Conservation (phyloP, 2,797 vertebrate genomes). For the Antennarius maculatus region DNA sequence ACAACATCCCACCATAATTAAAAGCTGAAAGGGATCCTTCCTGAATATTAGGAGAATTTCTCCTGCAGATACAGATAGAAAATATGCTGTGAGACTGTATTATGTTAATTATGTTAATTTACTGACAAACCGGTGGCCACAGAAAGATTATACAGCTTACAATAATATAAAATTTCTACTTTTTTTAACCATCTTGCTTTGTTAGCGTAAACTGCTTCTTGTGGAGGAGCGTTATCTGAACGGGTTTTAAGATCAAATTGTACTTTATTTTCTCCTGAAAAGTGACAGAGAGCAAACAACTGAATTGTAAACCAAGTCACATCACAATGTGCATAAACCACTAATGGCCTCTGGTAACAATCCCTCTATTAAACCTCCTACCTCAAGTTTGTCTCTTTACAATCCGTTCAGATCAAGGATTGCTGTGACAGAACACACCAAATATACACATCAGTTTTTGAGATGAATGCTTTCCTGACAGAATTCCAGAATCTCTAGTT, state of each 20-base stretch:
- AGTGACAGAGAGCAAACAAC: conserved; percentile 1
- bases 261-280: conserved; percentile 3
- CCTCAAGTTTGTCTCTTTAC: background rate
- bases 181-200: conserved; percentile 14
- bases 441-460: conserved; percentile 6
- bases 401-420: background rate
- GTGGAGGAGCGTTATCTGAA: conserved; percentile 9
- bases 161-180: background rate
- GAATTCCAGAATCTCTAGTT: background rate
- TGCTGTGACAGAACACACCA: background rate
- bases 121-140: conserved; percentile 6
- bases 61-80: conserved; percentile 14
- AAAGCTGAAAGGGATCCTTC: conserved; percentile 13
- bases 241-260: background rate
- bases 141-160: background rate
- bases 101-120: no score
- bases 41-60: conserved; percentile 23
- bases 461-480: background rate
- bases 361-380: conserved; percentile 26
- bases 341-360: conserved; percentile 33
- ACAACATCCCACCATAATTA: conserved; percentile 12
- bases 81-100: background rate
- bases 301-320: conserved; percentile 47
- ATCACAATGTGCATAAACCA: conserved; percentile 46
- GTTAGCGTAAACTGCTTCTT: conserved; percentile 1